phyloP scores from a whole-genome alignment of 2,797 vertebrate species.

The Octomys mimax region DNA sequence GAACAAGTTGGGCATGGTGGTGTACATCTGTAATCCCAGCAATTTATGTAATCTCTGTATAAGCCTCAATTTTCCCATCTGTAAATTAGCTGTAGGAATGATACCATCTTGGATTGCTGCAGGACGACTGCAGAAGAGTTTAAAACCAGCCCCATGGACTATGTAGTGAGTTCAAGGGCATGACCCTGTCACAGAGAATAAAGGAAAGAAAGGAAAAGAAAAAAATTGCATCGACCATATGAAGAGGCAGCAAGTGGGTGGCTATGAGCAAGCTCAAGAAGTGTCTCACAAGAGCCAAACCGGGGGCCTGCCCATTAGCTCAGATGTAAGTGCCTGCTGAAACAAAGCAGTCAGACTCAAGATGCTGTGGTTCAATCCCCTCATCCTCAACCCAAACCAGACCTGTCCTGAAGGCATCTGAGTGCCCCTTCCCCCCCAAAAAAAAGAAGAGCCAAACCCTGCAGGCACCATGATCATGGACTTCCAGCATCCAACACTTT shows the following conservation, averaged over 20 bases:
- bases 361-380: too few species aligned
- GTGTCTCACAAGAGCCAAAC: neutral
- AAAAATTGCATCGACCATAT: neutral
- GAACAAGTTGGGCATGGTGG: neutral
- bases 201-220: neutral
- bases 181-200: neutral
- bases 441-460: neutral
- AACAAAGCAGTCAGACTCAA: too few species aligned
- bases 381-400: too few species aligned
- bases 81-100: too few species aligned
- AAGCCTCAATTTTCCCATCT: too few species aligned
- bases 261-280: neutral
- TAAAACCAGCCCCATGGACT: neutral
- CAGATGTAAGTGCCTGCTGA: too few species aligned
- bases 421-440: too few species aligned
- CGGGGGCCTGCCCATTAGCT: too few species aligned
- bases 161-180: neutral
- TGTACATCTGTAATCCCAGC: neutral
- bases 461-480: neutral
- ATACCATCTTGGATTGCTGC: neutral
- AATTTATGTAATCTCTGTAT: neutral
- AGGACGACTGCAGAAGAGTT: neutral
- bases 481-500: neutral
- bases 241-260: neutral
- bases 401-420: too few species aligned